Base-by-base conservation (phyloP, 2,888 invertebrate genomes). In the Nycteola revayana region DNA sequence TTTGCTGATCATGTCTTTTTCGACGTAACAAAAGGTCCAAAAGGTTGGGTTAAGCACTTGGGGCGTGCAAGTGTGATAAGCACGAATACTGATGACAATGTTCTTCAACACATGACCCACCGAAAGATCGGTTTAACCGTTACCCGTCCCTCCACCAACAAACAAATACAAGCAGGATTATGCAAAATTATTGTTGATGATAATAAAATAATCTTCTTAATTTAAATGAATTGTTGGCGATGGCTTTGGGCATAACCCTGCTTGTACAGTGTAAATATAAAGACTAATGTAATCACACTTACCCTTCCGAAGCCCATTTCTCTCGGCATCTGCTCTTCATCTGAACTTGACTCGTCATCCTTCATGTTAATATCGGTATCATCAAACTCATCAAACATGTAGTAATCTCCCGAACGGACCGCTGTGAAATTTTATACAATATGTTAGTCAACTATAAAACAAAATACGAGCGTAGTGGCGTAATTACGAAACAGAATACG, bases 351-450 rank as follows among this genome's bases (percentile, higher is more conserved):
- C 14, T 89, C 88, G 4, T 92, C 64, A 0, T 90, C 91, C 20
- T 91, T 89, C 10, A 93, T 60, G 49, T 93, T 94, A 46, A 94
- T 91, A 24, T 95, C 94, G 38, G 95, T 94, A 55, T 95, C 95
- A 62, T 95, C 94, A 67, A 95, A 92, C 55, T 98, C 98, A 68
- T 98, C 98, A 88, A 99, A 99, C 97, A 99, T 98, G 88, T 98
- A 99, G 88, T 99, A 99, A 86, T 99, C 99, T 9, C 99, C 99
- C 41, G 98, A 98, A 31, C 98, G 94, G 39, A 99, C 94, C 31
- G 99, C 99, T 99, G 89, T 74, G 81, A 56, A 14, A 14, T 14
- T 14, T 3, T 3, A 14, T 14, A 14, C n/a, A n/a, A n/a, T n/a
- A n/a, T n/a, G n/a, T n/a, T n/a, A n/a, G n/a, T n/a, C n/a, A n/a